phyloP scores from a whole-genome alignment of 92 coral and sea anemone species.

The Porites lobata region DNA sequence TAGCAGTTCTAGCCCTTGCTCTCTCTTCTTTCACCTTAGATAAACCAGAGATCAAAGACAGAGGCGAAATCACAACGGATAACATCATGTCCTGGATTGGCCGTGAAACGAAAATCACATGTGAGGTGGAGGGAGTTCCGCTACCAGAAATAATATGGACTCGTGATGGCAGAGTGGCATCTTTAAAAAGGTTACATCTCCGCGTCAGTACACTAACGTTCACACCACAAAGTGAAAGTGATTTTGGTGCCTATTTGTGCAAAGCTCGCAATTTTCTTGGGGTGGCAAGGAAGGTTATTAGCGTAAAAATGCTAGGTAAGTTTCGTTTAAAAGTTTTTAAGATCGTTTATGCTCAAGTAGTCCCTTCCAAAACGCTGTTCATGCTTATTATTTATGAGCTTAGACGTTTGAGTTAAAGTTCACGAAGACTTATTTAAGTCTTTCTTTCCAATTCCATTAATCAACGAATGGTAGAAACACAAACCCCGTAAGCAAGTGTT shows the following conservation, averaged over 20 bases:
- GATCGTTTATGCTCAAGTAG: not conserved
- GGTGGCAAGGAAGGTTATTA: conserved; percentile 1
- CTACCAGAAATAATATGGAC: conserved; percentile 47
- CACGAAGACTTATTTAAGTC: too few relatives aligned
- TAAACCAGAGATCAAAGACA: conserved; percentile 21
- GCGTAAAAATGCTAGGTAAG: conserved; percentile 36
- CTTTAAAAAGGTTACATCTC: not conserved
- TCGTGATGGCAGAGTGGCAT: conserved; percentile 3
- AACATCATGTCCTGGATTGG: conserved; percentile 32
- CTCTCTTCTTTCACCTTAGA: not conserved
- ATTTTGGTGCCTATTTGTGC: conserved; percentile 56
- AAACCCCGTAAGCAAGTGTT: too few relatives aligned
- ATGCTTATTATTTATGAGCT: too few relatives aligned
- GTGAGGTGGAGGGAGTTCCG: conserved; percentile 53
- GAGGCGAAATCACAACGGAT: not conserved
- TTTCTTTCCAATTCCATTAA: too few relatives aligned
- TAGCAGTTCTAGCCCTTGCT: not conserved
- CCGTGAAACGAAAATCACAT: conserved; percentile 23
- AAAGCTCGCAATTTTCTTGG: conserved; percentile 51
- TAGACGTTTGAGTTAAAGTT: too few relatives aligned
- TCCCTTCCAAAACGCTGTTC: too few relatives aligned
- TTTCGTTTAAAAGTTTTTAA: not conserved
- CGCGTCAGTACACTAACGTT: conserved; percentile 22
- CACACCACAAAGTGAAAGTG: not conserved
- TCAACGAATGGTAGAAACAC: too few relatives aligned